Conservation (phyloP, 2,888 invertebrate genomes). For the Drosophila suboccidentalis region DNA sequence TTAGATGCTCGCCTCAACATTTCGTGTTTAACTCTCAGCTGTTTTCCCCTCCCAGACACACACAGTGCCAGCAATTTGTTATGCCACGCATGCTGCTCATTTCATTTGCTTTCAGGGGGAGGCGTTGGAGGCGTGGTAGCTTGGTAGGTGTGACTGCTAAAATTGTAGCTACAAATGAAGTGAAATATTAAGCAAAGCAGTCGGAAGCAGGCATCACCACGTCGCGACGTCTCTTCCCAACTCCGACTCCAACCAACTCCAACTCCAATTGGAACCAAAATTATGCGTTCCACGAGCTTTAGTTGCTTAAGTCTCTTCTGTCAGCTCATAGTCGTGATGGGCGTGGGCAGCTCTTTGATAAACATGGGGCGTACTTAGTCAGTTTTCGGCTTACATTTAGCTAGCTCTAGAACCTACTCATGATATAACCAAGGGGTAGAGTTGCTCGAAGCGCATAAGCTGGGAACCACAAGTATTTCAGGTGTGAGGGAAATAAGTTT, state of each 20-base stretch:
- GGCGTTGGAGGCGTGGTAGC: conserved; percentile 41
- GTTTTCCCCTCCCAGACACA: conserved; percentile 1
- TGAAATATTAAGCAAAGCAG: conserved; percentile 56
- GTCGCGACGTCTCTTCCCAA: conserved; percentile 8
- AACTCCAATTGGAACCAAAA: conserved; percentile 27
- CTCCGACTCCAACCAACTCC: not conserved
- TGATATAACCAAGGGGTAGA: conserved; percentile 3
- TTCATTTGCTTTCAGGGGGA: conserved; percentile 46
- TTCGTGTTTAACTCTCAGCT: conserved; percentile 17
- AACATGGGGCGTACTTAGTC: conserved; percentile 49
- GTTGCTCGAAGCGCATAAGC: not conserved
- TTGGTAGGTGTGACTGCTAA: conserved; percentile 71
- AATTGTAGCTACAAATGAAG: conserved; percentile 75
- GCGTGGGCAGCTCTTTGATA: conserved; percentile 52
- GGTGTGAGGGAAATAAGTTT: not conserved
- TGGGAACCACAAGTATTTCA: not conserved
- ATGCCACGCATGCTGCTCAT: conserved; percentile 73
- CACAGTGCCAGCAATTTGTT: conserved; percentile 70
- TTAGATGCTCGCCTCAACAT: conserved; percentile 26
- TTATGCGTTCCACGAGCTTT: conserved; percentile 45
- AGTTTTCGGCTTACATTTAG: conserved; percentile 50
- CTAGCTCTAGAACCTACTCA: conserved; percentile 14
- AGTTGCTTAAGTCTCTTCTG: conserved; percentile 22
- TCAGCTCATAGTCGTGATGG: conserved; percentile 34
- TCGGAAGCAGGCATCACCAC: conserved; percentile 45